These are phyloP conservation scores for Drosophila paulistorum DNA, from an alignment of 1,140 invertebrate genomes.

Conservation along the genomic window DNA sequence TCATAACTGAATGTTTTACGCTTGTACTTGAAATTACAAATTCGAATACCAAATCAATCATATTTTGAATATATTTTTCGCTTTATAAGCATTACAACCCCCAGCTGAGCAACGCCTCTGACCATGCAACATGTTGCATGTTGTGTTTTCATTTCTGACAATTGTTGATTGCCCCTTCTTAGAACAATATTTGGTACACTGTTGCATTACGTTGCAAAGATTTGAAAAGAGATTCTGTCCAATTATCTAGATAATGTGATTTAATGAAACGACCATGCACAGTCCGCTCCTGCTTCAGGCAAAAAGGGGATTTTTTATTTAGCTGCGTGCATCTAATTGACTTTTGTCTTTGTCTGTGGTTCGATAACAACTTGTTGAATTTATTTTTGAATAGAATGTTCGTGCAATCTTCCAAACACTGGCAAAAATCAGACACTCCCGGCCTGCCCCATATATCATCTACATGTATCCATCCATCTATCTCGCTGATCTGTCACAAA, in stretches of 20 bases:
- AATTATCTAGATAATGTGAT: conserved; percentile 1
- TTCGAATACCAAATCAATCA: too few species aligned
- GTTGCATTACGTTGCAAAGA: background rate
- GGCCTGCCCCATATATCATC: too few species aligned
- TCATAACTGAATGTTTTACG: too few species aligned
- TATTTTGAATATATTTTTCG: too few species aligned
- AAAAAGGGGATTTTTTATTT: conserved; percentile 1
- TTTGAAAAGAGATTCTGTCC: background rate
- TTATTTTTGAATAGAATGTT: conserved; percentile 53
- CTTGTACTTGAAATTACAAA: too few species aligned
- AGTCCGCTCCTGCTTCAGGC: background rate
- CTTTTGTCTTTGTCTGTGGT: conserved; percentile 32
- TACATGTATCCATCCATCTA: background rate
- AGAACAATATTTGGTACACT: background rate
- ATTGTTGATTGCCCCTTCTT: conserved; percentile 57
- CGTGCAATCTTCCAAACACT: conserved; percentile 1
- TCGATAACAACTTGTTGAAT: conserved; percentile 69
- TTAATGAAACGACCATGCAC: background rate
- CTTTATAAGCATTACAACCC: too few species aligned
- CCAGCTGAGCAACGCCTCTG: conserved; percentile 25
- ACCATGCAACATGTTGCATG: conserved; percentile 58
- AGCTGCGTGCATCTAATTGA: conserved; percentile 58
- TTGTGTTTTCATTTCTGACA: conserved; percentile 74
- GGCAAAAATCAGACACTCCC: background rate
- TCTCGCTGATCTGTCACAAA: background rate